Evolutionary conservation across 2,113 vertebrate genomes (phyloP).

Genomic region (Ia io): DNA sequence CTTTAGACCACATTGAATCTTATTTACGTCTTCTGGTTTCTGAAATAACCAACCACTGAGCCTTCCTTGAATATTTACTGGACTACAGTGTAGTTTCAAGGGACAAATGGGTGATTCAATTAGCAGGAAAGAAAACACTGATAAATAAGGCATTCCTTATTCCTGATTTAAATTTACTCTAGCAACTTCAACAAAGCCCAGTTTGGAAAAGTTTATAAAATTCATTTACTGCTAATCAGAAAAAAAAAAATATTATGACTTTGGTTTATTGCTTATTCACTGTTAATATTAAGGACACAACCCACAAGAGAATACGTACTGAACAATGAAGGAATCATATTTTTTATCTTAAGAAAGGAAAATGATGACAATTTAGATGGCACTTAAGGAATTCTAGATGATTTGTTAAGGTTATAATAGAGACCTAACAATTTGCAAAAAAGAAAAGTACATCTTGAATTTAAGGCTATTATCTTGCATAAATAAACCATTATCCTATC

Average conservation of each 20-base stretch:
- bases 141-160: slow-evolving; percentile 64
- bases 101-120: neutral
- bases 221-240: neutral
- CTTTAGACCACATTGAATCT: neutral
- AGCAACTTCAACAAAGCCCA: neutral
- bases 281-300: neutral
- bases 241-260: neutral
- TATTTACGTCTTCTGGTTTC: neutral
- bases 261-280: neutral
- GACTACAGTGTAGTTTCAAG: slow-evolving; percentile 31
- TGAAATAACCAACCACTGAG: neutral
- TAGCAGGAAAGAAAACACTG: neutral
- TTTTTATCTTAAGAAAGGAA: neutral
- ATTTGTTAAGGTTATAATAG: neutral
- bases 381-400: neutral
- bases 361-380: neutral
- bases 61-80: slow-evolving; percentile 57
- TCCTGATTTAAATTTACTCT: slow-evolving; percentile 44
- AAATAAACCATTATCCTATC: neutral
- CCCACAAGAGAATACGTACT: neutral
- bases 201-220: slow-evolving; percentile 23
- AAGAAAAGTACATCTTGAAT: neutral
- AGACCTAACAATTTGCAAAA: neutral
- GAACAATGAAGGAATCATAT: neutral
- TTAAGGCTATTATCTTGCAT: neutral